Conservation (phyloP, 2,113 vertebrate genomes). For the Anguilla rostrata region DNA sequence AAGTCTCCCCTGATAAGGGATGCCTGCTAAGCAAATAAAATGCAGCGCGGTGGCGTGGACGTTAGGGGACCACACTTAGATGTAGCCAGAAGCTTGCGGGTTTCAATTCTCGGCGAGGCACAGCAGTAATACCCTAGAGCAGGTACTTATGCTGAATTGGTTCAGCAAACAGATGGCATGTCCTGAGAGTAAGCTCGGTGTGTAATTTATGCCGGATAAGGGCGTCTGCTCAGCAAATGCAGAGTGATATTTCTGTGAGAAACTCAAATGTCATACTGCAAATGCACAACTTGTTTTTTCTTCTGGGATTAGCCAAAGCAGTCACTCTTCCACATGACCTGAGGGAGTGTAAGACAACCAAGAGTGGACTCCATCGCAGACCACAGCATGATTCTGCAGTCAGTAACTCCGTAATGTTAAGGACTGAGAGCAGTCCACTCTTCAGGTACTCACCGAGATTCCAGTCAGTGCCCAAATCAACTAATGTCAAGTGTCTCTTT, state of each 20-base stretch:
- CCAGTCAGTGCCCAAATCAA: background rate
- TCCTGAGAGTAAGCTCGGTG: background rate
- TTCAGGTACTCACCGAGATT: background rate
- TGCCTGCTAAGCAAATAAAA: background rate
- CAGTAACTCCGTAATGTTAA: background rate
- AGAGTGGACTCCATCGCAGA: background rate
- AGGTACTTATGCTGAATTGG: background rate
- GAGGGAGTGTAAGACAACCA: background rate
- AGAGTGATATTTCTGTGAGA: background rate
- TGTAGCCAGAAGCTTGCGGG: background rate
- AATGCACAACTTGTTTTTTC: background rate
- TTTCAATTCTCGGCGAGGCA: background rate
- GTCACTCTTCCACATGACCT: background rate
- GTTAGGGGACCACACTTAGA: background rate
- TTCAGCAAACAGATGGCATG: background rate
- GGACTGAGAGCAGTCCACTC: background rate
- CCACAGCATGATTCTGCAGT: no score
- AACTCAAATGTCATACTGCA: background rate
- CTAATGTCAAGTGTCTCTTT: background rate
- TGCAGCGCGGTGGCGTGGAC: background rate
- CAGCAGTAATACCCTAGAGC: background rate
- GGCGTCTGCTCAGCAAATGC: background rate
- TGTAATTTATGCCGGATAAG: background rate
- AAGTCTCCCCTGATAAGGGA: background rate
- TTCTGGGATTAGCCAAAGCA: background rate